Conservation (phyloP, 1,140 invertebrate species). For the Linepithema humile region DNA sequence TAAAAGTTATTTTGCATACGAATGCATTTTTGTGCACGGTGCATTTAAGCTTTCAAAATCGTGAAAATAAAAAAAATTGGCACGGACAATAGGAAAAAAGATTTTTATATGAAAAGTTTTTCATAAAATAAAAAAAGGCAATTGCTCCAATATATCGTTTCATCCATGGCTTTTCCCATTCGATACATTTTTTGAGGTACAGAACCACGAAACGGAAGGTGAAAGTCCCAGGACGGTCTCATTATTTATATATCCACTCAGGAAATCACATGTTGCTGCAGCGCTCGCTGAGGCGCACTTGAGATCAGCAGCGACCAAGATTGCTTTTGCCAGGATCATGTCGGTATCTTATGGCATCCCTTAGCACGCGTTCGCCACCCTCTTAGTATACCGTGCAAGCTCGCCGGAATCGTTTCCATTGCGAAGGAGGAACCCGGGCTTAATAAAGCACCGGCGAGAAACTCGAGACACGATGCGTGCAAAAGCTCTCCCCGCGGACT, state of each 20-base stretch:
- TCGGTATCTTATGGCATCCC: conserved; percentile 12
- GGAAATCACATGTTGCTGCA: neutral
- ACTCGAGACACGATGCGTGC: conserved; percentile 74
- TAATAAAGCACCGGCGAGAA: conserved; percentile 73
- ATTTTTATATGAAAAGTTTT: neutral
- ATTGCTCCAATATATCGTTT: neutral
- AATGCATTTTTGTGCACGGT: neutral
- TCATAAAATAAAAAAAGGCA: too few species aligned
- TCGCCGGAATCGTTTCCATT: conserved; percentile 50
- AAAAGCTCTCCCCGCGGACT: conserved; percentile 65
- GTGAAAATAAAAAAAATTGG: neutral
- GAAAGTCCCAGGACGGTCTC: neutral
- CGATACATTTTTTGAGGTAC: neutral
- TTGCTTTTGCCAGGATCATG: conserved; percentile 14
- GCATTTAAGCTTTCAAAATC: neutral
- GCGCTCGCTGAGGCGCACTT: neutral
- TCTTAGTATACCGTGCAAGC: conserved; percentile 42
- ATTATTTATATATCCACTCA: conserved; percentile 37
- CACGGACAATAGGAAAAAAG: neutral
- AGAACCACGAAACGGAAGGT: neutral
- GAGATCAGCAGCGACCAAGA: conserved; percentile 19
- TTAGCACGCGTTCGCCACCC: conserved; percentile 8
- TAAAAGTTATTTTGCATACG: neutral
- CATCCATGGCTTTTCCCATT: neutral
- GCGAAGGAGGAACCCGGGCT: conserved; percentile 36